phyloP scores from a whole-genome alignment of 2,113 vertebrate species.

The Chloropsis cyanopogon region DNA sequence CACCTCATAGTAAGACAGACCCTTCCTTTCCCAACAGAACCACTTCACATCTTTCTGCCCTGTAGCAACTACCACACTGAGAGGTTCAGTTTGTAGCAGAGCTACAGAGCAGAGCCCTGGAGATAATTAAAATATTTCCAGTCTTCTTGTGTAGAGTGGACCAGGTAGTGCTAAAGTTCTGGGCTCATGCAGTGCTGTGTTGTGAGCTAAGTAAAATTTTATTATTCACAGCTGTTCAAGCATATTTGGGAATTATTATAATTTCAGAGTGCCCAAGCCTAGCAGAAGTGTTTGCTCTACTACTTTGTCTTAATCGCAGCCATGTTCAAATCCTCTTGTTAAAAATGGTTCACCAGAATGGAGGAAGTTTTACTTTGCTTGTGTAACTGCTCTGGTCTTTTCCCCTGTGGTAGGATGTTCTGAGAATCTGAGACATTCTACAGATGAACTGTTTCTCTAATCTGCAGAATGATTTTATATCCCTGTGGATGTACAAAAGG shows the following conservation, averaged over 20 bases:
- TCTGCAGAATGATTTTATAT: neutral
- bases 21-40: neutral
- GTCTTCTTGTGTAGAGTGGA: neutral
- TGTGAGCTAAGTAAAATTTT: neutral
- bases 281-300: neutral
- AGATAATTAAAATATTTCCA: neutral
- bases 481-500: neutral
- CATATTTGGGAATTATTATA: neutral
- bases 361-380: neutral
- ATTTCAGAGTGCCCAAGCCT: neutral
- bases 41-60: neutral
- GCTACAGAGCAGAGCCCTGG: neutral
- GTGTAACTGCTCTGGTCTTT: neutral
- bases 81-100: neutral
- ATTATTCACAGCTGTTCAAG: neutral
- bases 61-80: accelerated
- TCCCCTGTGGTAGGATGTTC: neutral
- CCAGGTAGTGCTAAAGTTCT: neutral
- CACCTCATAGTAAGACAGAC: neutral
- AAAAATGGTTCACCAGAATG: neutral
- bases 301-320: neutral
- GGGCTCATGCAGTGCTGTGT: accelerated
- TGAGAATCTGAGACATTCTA: neutral
- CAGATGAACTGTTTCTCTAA: neutral
- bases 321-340: neutral